Conservation (phyloP, 2,888 invertebrate genomes). For the Andrena trimmerana region DNA sequence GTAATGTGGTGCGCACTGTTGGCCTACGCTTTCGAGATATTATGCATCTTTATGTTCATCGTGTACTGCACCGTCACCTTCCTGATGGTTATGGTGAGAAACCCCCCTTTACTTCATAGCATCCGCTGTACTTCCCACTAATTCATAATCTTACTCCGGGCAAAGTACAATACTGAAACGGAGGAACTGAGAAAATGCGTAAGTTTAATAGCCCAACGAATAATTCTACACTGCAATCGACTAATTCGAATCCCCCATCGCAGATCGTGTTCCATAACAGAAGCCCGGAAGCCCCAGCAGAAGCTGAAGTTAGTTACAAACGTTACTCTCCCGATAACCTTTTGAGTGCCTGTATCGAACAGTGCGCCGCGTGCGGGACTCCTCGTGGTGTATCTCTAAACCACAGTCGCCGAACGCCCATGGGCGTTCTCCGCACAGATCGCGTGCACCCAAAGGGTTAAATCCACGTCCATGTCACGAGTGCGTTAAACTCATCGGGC, state of each 20-base stretch:
- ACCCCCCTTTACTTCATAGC: background rate
- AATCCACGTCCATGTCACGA: too few relatives aligned
- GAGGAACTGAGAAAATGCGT: slow-evolving; percentile 73
- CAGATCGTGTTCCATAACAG: slow-evolving; percentile 22
- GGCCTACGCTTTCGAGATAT: slow-evolving; percentile 72
- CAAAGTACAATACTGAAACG: slow-evolving; percentile 68
- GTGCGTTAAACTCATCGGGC: too few relatives aligned
- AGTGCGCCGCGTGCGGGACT: too few relatives aligned
- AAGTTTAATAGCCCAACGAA: slow-evolving; percentile 46
- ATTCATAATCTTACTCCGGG: slow-evolving; percentile 32
- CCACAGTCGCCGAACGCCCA: too few relatives aligned
- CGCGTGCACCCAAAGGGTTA: too few relatives aligned
- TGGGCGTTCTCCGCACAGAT: too few relatives aligned
- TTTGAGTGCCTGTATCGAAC: too few relatives aligned
- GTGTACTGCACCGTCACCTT: slow-evolving; percentile 72
- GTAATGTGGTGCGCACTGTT: slow-evolving; percentile 68
- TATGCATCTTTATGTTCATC: slow-evolving; percentile 77
- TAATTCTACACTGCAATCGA: background rate
- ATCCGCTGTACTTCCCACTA: background rate
- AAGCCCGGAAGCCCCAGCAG: background rate
- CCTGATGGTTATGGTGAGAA: slow-evolving; percentile 75
- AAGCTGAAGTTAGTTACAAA: slow-evolving; percentile 45
- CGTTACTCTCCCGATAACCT: background rate
- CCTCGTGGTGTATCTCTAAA: too few relatives aligned
- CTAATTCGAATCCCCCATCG: background rate